Percentiles rank a stretch among this genome's conserved stretches.
phyloP scores from a whole-genome alignment of 2,113 vertebrate species.

The Promerops cafer region DNA sequence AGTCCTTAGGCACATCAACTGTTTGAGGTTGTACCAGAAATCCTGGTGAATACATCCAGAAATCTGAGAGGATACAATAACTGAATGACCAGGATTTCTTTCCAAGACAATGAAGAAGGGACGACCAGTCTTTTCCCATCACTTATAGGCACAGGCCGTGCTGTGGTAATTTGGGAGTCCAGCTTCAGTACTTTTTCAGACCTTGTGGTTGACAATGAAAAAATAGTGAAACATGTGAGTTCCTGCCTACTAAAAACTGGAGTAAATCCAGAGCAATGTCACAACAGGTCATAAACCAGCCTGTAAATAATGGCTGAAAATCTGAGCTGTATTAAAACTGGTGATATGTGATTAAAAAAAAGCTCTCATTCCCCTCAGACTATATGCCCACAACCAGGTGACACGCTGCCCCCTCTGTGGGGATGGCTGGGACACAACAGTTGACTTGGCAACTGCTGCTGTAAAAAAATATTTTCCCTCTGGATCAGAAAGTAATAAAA shows the following conservation, averaged over 20 bases:
- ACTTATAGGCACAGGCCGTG: not conserved
- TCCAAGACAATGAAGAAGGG: not conserved
- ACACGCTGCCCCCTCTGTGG: rapidly evolving
- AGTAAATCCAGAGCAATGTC: not conserved
- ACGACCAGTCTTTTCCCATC: not conserved
- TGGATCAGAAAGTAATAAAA: conserved; percentile 1
- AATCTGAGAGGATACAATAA: not conserved
- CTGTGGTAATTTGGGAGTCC: not conserved
- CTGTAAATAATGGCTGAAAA: not conserved
- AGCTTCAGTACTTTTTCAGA: not conserved
- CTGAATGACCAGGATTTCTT: not conserved
- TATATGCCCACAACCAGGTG: not conserved
- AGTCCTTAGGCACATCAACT: not conserved
- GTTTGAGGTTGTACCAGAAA: not conserved
- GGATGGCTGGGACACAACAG: not conserved
- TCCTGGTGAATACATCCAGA: not conserved
- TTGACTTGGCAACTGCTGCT: not conserved
- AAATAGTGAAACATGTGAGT: not conserved
- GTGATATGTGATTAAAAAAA: not conserved
- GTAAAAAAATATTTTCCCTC: conserved; percentile 4
- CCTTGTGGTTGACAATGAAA: not conserved
- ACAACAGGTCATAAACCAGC: not conserved
- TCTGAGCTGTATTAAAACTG: not conserved
- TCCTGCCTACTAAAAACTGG: not conserved
- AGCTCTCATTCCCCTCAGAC: not conserved